These are phyloP conservation scores for Bradypodion ventrale DNA, from an alignment of 2,797 vertebrate species.

Conservation along the genomic window DNA sequence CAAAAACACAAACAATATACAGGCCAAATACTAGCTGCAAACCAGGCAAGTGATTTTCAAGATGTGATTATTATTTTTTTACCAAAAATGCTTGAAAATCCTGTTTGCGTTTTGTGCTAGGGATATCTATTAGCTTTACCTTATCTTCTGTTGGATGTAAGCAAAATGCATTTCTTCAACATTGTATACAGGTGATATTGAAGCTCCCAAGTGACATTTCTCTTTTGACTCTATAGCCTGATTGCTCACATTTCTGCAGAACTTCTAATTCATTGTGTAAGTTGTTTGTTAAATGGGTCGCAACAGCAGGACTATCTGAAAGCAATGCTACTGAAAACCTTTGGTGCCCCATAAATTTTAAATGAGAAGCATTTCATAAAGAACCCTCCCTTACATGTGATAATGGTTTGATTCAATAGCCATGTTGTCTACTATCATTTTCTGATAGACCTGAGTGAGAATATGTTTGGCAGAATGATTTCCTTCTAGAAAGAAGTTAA, in stretches of 20 bases:
- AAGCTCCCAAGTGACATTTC: neutral
- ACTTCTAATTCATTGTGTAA: neutral
- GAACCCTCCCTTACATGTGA: neutral
- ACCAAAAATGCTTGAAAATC: neutral
- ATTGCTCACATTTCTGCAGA: neutral
- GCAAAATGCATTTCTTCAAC: neutral
- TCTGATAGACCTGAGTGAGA: neutral
- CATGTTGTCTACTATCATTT: neutral
- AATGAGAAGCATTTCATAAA: neutral
- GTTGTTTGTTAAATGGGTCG: neutral
- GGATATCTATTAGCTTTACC: neutral
- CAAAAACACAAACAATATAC: neutral
- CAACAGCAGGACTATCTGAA: too few species aligned
- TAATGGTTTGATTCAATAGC: neutral
- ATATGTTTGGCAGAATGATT: neutral
- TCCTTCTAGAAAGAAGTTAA: neutral
- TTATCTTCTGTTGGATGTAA: neutral
- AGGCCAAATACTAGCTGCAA: neutral
- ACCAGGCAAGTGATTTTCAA: neutral
- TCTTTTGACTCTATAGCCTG: neutral
- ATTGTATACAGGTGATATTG: neutral
- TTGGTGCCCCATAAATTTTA: neutral
- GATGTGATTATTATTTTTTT: too few species aligned
- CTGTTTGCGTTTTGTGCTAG: neutral
- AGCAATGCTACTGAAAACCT: neutral